Evolutionary conservation across 1,140 invertebrate species (phyloP).

Genomic region (Brachionus sp.): DNA sequence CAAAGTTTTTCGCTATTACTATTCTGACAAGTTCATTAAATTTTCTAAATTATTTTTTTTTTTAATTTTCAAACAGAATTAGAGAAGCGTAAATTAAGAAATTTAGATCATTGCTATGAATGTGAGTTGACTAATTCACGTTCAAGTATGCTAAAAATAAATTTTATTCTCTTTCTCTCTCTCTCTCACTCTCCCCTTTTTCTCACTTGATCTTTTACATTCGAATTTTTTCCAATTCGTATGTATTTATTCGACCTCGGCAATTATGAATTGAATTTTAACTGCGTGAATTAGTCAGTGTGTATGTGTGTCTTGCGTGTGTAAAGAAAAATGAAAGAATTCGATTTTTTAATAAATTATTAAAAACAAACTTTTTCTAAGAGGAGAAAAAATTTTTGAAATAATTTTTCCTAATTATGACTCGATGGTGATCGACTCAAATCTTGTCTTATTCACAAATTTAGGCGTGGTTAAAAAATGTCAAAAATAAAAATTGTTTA

Average conservation of each 20-base stretch:
- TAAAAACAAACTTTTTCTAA: not conserved
- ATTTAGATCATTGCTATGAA: not conserved
- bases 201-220: not conserved
- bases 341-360: conserved; percentile 38
- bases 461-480: not conserved
- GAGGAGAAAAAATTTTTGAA: not conserved
- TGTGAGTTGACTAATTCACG: not conserved
- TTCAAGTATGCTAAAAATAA: not conserved
- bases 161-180: not conserved
- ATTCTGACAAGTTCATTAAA: too few relatives aligned
- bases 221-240: not conserved
- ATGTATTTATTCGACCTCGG: not conserved
- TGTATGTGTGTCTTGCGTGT: not conserved
- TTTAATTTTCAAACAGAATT: not conserved
- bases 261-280: not conserved
- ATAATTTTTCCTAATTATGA: not conserved
- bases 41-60: not conserved
- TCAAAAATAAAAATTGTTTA: not conserved
- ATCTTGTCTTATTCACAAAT: not conserved
- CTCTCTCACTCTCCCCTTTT: not conserved
- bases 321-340: not conserved
- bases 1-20: too few relatives aligned
- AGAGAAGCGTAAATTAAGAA: not conserved
- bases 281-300: too few relatives aligned
- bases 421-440: not conserved